Percentiles rank a stretch among this genome's conserved stretches.
Evolutionary conservation across 2,888 invertebrate species (phyloP).

Genomic region (Eretmocerus hayati): DNA sequence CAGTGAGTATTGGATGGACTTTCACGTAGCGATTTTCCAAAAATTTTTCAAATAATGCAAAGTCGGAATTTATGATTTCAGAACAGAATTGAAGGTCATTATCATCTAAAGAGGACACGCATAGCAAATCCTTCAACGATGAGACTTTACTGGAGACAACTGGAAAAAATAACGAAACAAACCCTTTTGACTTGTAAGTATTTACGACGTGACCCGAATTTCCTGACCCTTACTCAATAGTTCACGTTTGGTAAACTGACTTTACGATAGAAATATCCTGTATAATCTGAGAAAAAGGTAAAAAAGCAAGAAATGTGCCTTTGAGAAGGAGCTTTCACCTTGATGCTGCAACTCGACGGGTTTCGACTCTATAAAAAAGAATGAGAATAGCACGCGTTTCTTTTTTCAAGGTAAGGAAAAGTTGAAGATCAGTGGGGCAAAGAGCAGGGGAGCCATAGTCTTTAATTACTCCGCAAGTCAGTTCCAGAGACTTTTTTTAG

Average conservation of each 20-base stretch:
- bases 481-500: no score
- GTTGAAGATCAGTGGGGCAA: background rate
- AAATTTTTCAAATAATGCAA: no score
- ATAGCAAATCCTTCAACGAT: no score
- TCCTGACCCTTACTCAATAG: no score
- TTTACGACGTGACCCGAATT: constrained; percentile 17
- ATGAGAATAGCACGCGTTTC: constrained; percentile 17
- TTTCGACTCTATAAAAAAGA: constrained; percentile 19
- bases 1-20: no score
- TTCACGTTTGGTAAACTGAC: no score
- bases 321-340: constrained; percentile 7
- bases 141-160: background rate
- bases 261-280: no score
- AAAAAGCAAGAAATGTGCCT: constrained; percentile 1
- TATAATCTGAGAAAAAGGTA: background rate
- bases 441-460: constrained; percentile 1
- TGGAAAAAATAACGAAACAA: background rate
- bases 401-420: constrained; percentile 4
- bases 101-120: no score
- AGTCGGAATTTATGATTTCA: no score
- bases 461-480: no score
- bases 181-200: constrained; percentile 16
- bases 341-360: constrained; percentile 3
- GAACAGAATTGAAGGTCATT: no score
- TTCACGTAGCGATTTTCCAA: no score